Conservation (phyloP, 2,113 vertebrate species). For the Cardinalis cardinalis region DNA sequence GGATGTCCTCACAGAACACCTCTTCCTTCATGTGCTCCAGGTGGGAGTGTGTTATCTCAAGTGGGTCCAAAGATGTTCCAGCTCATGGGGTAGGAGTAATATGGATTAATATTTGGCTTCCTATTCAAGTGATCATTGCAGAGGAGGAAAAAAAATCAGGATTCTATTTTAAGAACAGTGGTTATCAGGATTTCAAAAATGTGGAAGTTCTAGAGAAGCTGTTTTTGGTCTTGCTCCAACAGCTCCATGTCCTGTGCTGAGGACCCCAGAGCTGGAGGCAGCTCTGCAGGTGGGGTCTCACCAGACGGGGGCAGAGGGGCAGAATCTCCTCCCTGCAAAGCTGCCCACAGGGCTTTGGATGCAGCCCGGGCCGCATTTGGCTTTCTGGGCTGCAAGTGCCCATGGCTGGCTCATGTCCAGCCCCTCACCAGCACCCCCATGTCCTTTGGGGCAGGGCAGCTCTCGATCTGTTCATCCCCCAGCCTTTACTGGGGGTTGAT, state of each 20-base stretch:
- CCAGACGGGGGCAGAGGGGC: rapidly evolving
- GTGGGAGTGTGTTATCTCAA: neutral
- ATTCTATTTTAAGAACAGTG: neutral
- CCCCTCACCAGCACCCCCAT: too few relatives aligned
- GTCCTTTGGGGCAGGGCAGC: too few relatives aligned
- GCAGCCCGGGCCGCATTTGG: neutral
- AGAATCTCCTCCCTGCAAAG: neutral
- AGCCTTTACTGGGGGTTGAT: too few relatives aligned
- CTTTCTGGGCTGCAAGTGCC: too few relatives aligned
- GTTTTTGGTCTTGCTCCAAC: neutral
- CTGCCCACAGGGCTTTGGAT: neutral
- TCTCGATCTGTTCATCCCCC: too few relatives aligned
- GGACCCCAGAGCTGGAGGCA: neutral
- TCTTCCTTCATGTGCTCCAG: neutral
- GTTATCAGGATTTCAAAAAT: neutral
- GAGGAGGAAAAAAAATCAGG: neutral
- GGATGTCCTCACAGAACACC: rapidly evolving
- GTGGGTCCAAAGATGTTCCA: neutral
- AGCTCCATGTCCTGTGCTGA: neutral
- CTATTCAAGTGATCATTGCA: neutral
- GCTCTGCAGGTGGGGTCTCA: neutral
- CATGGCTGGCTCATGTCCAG: too few relatives aligned
- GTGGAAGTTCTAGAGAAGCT: neutral
- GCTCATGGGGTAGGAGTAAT: neutral
- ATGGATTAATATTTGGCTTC: neutral